These are phyloP conservation scores for Percopsis omiscomaycus DNA, from an alignment of 2,797 vertebrate species.

Conservation along the genomic window DNA sequence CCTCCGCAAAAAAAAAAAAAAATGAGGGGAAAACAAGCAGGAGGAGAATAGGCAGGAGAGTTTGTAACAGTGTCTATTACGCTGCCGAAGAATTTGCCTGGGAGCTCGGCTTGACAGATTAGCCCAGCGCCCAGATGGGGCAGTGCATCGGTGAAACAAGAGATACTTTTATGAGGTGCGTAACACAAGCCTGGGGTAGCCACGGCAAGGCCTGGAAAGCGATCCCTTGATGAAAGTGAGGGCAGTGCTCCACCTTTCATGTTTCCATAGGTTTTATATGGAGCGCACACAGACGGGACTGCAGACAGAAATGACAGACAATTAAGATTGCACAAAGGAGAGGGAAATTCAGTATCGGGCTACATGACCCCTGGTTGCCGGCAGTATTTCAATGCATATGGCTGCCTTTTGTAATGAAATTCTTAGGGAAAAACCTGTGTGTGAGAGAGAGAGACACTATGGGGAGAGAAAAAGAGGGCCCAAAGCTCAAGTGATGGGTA, in stretches of 20 bases:
- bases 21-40: slow-evolving; percentile 40
- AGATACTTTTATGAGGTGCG: slow-evolving; percentile 80
- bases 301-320: slow-evolving; percentile 83
- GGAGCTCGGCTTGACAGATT: slow-evolving; percentile 85
- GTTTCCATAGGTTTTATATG: slow-evolving; percentile 87
- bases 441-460: slow-evolving; percentile 38
- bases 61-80: slow-evolving; percentile 76
- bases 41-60: slow-evolving; percentile 58
- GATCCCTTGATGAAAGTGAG: slow-evolving; percentile 83
- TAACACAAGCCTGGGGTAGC: slow-evolving; percentile 82
- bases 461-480: slow-evolving; percentile 60
- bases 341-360: slow-evolving; percentile 81
- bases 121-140: slow-evolving; percentile 75
- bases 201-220: slow-evolving; percentile 80
- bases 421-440: slow-evolving; percentile 75
- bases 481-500: slow-evolving; percentile 75
- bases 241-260: slow-evolving; percentile 85
- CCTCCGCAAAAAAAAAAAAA: slow-evolving; percentile 57
- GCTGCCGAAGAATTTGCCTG: slow-evolving; percentile 82
- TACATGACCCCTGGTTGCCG: slow-evolving; percentile 75
- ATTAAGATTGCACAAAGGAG: slow-evolving; percentile 80
- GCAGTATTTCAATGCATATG: slow-evolving; percentile 82
- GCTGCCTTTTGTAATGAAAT: slow-evolving; percentile 81
- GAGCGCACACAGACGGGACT: slow-evolving; percentile 71
- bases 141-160: slow-evolving; percentile 81